Base-by-base conservation (phyloP, 2,888 invertebrate species). In the Clanis bilineata region DNA sequence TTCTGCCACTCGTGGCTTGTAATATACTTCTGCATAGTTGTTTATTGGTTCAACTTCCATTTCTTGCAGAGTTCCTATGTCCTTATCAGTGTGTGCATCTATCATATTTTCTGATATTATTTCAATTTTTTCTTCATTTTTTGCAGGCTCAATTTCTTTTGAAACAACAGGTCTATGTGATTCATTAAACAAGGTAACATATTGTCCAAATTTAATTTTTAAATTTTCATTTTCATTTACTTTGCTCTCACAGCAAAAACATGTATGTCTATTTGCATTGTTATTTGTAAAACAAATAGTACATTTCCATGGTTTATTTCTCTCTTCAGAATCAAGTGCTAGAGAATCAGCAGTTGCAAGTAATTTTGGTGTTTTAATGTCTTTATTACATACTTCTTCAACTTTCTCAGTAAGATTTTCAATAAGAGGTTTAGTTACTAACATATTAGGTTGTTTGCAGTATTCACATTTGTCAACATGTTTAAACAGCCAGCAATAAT, bases 401-500 rank as follows among this genome's bases (percentile, higher is more conserved):
- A 41, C 15, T 43, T 25, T 12, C 5, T 28, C 7, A 28, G 43
- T 43, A 18, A 7, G 0, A 47, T 23, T n/a, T 47, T 4, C 12
- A 4, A 47, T 12, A 3, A 1, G 12, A 6, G 4, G 1, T n/a
- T 23, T 2, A 2, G 5, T 43, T 51, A 57, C 59, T 12, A 64
- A 56, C 36, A 57, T 62, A 12, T 62, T 56, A 15, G 47, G 9
- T 62, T 69, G 76, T 32, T 77, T 74, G 63, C 86, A 88, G 57
- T 64, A 47, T 55, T 75, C 65, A 72, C 86, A 86, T 67, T 71
- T 75, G 0, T 62, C 59, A 9, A 67, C 51, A 60, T 72, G 61
- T 56, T 63, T 63, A 39, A 85, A 85, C 22, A 85, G 25, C 80
- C 84, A 85, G 58, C 85, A 86, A 60, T 63, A 64, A 45, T 76